Percentiles rank a stretch among this genome's conserved stretches.
These are phyloP conservation scores for Myotis myotis DNA, from an alignment of 2,797 vertebrate species.

Conservation along the genomic window DNA sequence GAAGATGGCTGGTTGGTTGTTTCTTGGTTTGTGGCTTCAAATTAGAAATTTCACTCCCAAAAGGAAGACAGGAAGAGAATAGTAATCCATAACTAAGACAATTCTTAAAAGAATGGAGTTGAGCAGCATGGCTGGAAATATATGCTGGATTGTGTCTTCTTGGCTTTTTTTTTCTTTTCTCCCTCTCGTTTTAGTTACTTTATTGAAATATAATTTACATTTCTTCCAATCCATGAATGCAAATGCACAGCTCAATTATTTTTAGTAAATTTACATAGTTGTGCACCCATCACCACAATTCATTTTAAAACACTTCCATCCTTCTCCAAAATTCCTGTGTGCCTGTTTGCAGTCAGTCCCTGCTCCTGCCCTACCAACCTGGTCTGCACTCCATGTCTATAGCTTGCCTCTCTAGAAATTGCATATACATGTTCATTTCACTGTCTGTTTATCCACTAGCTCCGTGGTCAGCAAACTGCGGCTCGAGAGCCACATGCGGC, in stretches of 20 bases:
- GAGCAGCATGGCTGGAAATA: neutral
- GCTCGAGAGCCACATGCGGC: too few species aligned
- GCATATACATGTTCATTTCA: neutral
- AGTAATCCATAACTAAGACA: neutral
- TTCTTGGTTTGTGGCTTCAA: neutral
- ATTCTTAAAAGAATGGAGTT: neutral
- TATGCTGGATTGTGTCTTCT: neutral
- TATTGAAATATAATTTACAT: neutral
- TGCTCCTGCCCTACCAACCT: neutral
- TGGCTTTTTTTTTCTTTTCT: neutral
- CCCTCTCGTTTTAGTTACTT: neutral
- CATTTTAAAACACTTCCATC: neutral
- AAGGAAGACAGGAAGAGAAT: neutral
- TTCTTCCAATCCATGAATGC: neutral
- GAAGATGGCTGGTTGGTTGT: neutral
- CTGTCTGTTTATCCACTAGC: neutral
- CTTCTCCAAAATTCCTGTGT: rapidly evolving
- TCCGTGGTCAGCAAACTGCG: too few species aligned
- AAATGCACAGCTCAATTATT: neutral
- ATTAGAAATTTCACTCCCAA: conserved; percentile 2
- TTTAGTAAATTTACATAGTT: conserved; percentile 26
- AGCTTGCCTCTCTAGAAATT: neutral
- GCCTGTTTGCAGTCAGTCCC: neutral
- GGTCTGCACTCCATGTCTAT: neutral
- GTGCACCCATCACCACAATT: neutral